Percentiles rank a stretch among this genome's conserved stretches.
phyloP scores from a whole-genome alignment of 2,113 vertebrate genomes.

The Halcyon senegalensis region DNA sequence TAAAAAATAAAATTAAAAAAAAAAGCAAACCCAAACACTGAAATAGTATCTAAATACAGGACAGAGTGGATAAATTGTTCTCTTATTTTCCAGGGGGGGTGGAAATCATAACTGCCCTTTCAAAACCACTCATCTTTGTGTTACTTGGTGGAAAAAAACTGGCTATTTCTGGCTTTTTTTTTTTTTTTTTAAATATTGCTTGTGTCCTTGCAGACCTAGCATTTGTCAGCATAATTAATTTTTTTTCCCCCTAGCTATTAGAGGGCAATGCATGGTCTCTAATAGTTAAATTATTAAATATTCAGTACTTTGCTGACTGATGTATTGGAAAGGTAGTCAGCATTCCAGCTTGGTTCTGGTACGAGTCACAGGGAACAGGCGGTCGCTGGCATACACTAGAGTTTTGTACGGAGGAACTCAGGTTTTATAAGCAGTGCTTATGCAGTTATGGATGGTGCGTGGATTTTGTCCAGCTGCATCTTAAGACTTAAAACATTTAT shows the following conservation, averaged over 20 bases:
- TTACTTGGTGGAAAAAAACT: not conserved
- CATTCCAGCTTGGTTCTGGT: not conserved
- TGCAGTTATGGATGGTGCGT: rapidly evolving
- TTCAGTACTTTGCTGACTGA: constrained; percentile 22
- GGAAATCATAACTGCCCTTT: not conserved
- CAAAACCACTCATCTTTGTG: not conserved
- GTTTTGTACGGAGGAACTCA: not conserved
- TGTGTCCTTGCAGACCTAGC: not conserved
- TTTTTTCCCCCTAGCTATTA: not conserved
- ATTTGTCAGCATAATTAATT: constrained; percentile 15
- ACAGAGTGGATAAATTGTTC: not conserved
- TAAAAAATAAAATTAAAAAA: not conserved
- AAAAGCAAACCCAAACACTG: not conserved
- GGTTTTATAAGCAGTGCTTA: not conserved
- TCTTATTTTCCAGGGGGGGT: not conserved
- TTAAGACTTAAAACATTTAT: not conserved
- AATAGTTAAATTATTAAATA: constrained; percentile 51
- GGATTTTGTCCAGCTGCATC: not conserved
- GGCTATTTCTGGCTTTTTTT: not conserved
- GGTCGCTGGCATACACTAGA: not conserved
- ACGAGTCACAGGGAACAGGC: not conserved
- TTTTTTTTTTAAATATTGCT: not conserved
- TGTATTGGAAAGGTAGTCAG: not conserved
- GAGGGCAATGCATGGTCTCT: not conserved
- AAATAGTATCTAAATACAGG: not conserved